A percentile compares a stretch with the other conserved stretches of the same genome.
Evolutionary conservation across 2,113 vertebrate genomes (phyloP).

Genomic region (Pterophyllum scalare): DNA sequence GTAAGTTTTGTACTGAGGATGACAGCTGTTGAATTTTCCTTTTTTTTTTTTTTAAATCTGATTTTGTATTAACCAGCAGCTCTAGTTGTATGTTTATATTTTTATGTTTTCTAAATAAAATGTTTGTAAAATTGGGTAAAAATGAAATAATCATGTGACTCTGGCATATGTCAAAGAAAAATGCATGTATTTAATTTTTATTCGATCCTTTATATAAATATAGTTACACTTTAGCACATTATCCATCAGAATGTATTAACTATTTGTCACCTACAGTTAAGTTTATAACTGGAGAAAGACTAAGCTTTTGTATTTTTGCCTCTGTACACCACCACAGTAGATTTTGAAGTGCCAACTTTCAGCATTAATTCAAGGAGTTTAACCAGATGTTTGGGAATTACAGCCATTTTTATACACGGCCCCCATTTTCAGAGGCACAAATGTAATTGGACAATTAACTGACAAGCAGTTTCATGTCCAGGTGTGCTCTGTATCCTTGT

Average conservation of each 20-base stretch:
- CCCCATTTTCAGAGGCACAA: background rate
- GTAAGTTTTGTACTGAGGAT: background rate
- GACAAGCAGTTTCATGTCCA: background rate
- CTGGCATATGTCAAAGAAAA: background rate
- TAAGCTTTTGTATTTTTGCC: background rate
- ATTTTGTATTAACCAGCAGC: constrained; percentile 1
- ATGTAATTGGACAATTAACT: background rate
- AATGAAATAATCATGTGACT: too few species aligned
- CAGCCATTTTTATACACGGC: background rate
- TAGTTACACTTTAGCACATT: background rate
- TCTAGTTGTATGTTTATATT: background rate
- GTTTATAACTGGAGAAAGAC: background rate
- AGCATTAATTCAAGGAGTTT: background rate
- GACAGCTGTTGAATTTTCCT: background rate
- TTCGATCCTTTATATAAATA: background rate
- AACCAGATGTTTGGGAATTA: background rate
- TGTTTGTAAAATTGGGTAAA: background rate
- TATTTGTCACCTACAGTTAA: background rate
- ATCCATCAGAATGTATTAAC: background rate
- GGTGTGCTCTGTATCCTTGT: background rate
- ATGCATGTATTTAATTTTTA: background rate
- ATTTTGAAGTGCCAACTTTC: background rate
- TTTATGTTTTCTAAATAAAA: background rate
- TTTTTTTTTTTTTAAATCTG: background rate
- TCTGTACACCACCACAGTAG: background rate